phyloP scores from a whole-genome alignment of 2,113 vertebrate genomes.

The Castor canadensis region DNA sequence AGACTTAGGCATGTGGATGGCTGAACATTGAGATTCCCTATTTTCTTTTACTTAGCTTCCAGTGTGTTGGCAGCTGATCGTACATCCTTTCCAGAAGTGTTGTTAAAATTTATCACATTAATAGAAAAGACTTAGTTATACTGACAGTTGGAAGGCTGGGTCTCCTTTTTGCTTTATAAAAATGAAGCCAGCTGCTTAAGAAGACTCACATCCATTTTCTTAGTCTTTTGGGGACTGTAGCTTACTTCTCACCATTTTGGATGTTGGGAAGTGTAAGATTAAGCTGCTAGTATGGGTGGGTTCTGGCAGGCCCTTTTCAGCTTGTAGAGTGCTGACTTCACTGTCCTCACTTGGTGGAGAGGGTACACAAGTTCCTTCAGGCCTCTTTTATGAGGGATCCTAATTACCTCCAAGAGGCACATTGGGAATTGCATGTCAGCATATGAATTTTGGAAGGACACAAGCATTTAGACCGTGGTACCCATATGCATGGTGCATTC shows the following conservation, averaged over 20 bases:
- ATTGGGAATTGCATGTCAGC: neutral
- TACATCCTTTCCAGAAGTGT: neutral
- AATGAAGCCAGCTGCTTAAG: neutral
- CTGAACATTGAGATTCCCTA: neutral
- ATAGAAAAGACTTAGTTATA: neutral
- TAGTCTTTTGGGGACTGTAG: neutral
- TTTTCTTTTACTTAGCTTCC: constrained; percentile 23
- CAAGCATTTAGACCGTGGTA: no score
- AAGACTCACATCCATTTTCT: neutral
- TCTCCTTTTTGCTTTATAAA: neutral
- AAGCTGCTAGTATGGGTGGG: neutral
- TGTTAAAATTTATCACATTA: neutral
- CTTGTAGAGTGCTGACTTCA: neutral
- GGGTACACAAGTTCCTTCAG: neutral
- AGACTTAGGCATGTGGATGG: neutral
- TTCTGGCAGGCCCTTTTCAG: neutral
- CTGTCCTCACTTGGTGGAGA: neutral
- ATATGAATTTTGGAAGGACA: no score
- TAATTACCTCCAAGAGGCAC: neutral
- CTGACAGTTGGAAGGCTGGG: neutral
- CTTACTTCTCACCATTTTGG: neutral
- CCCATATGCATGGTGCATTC: neutral
- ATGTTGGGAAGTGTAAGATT: neutral
- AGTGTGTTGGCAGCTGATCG: neutral
- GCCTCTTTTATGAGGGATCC: neutral